Evolutionary conservation across 2,888 invertebrate genomes (phyloP).

Genomic region (Mamestra brassicae): DNA sequence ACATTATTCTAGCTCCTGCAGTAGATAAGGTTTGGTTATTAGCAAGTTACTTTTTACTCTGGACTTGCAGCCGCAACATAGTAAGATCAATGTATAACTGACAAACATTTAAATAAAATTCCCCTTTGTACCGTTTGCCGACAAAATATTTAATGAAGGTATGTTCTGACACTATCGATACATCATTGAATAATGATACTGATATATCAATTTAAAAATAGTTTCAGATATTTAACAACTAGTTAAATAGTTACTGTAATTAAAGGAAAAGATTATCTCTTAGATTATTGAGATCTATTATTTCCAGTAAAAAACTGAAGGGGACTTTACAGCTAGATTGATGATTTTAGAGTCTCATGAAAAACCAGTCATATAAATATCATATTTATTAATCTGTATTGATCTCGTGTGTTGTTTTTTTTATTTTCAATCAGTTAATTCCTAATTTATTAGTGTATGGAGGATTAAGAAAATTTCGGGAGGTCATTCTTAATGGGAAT

Average conservation of each 20-base stretch:
- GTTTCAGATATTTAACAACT: background rate
- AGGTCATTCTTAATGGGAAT: too few species aligned
- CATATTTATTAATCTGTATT: too few species aligned
- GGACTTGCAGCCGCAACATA: background rate
- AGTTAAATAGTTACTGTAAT: background rate
- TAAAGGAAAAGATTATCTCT: background rate
- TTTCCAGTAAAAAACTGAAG: background rate
- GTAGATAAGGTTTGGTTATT: background rate
- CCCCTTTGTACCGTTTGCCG: slow-evolving; percentile 13
- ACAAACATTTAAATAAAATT: slow-evolving; percentile 1
- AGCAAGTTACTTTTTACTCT: background rate
- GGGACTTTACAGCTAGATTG: background rate
- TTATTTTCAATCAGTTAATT: too few species aligned
- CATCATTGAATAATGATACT: slow-evolving; percentile 22
- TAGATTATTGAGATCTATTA: background rate
- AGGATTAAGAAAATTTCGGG: too few species aligned
- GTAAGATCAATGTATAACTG: too few species aligned
- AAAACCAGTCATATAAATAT: background rate
- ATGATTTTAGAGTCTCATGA: background rate
- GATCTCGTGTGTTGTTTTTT: too few species aligned
- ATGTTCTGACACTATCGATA: slow-evolving; percentile 24
- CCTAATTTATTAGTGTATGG: too few species aligned
- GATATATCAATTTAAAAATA: slow-evolving; percentile 12
- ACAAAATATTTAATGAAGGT: slow-evolving; percentile 10
- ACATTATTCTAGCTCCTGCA: background rate